Base-by-base conservation (phyloP, 2,888 invertebrate genomes). In the Caenorhabditis afra region DNA sequence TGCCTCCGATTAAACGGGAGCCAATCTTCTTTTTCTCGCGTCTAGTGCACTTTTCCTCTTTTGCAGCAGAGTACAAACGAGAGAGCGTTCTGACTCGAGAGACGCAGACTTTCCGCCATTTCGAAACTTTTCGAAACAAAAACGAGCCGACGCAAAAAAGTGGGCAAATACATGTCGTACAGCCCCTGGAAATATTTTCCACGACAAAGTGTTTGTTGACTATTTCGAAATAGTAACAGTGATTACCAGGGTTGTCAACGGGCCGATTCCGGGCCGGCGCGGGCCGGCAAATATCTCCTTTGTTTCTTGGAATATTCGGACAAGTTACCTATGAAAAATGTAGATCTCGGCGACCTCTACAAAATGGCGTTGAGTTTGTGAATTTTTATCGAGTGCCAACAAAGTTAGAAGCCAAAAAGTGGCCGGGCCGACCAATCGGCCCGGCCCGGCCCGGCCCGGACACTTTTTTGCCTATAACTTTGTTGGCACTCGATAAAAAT, bases 101-200 rank as follows among this genome's bases (percentile, higher is more conserved):
- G 59, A 66, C 66, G 61, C 74, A 66, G 59, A 59, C 16, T 20
- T 1, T 37, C 44, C 41, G 23, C 39, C 59, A 50, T 74, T 73
- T 73, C 73, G 73, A 16, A 75, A 53, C n/a, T 23, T 66, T 66
- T 66, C 66, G 66, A 58, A 59, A 65, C 55, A 55, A 47, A 61
- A 61, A 35, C 41, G 47, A 71, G 62, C 62, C 62, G 71, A 37
- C 18, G 41, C 44, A 20, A 50, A 58, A 57, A 22, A 41, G 35
- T 57, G 18, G 20, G 62, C 71, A 71, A 71, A 71, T 53, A 70
- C 41, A 4, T 39, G 29, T 61, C 11, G 49, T 29, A 20, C 20
- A 11, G 37, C 53, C 29, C 35, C 50, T 39, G 8, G 3, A 39
- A 47, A 50, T 62, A 39, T 62, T 62, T 37, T 62, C 3, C 29